Conservation (phyloP, 2,888 invertebrate species). For the Nephrotoma flavescens region DNA sequence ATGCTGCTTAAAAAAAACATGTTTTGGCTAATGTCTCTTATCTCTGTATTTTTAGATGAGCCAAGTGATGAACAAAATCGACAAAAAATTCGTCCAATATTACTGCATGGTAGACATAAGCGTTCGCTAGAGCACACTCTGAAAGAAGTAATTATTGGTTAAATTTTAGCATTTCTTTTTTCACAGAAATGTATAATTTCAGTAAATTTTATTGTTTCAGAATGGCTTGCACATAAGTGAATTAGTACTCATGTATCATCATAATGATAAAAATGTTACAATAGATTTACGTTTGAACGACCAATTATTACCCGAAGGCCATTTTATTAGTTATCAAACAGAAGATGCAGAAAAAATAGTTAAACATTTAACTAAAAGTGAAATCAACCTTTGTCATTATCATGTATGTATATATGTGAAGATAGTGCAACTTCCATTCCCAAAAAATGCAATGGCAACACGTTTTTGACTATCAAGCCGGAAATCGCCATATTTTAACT, state of each 20-base stretch:
- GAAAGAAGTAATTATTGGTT: slow-evolving; percentile 39
- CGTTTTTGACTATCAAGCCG: no score
- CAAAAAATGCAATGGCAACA: no score
- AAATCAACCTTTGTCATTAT: slow-evolving; percentile 32
- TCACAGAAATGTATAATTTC: not conserved
- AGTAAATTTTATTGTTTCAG: slow-evolving; percentile 13
- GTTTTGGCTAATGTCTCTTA: no score
- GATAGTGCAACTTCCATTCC: not conserved
- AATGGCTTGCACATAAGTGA: slow-evolving; percentile 23
- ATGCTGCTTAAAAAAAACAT: no score
- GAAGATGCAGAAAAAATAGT: slow-evolving; percentile 22
- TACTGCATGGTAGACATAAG: slow-evolving; percentile 62
- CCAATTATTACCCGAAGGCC: slow-evolving; percentile 26
- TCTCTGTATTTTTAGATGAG: no score
- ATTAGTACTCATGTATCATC: slow-evolving; percentile 45
- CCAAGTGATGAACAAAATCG: no score
- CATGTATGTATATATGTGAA: slow-evolving; percentile 20
- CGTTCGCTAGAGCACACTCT: slow-evolving; percentile 52
- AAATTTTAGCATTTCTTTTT: not conserved
- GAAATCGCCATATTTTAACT: no score
- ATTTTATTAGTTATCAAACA: slow-evolving; percentile 31
- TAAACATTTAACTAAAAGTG: slow-evolving; percentile 31
- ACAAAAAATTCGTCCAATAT: slow-evolving; percentile 40
- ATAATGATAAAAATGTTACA: slow-evolving; percentile 45
- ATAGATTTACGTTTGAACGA: slow-evolving; percentile 27